These are phyloP conservation scores for Tapirus terrestris DNA, from an alignment of 2,113 vertebrate genomes.

Conservation along the genomic window DNA sequence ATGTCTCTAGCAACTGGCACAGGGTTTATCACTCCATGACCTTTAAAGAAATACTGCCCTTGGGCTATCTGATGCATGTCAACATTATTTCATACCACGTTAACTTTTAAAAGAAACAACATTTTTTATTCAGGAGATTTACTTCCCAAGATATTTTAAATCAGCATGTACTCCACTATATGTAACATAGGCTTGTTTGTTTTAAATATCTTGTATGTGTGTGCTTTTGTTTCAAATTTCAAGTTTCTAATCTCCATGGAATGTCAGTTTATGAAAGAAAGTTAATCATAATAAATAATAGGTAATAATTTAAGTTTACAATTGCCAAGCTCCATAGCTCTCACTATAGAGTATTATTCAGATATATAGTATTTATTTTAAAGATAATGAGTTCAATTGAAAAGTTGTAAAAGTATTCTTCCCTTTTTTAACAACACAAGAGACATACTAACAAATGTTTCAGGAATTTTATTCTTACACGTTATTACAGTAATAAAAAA, in stretches of 20 bases:
- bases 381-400: not conserved
- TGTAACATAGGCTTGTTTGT: not conserved
- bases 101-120: not conserved
- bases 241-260: constrained; percentile 50
- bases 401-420: not conserved
- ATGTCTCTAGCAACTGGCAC: not conserved
- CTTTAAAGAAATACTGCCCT: not conserved
- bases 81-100: not conserved
- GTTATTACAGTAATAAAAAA: constrained; percentile 24
- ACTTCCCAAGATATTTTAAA: not conserved
- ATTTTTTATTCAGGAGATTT: constrained; percentile 32
- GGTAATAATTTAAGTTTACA: constrained; percentile 54
- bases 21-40: not conserved
- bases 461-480: not conserved
- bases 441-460: constrained; percentile 12
- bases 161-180: not conserved
- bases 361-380: not conserved
- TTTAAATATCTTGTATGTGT: constrained; percentile 63
- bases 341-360: constrained; percentile 7
- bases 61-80: not conserved
- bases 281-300: constrained; percentile 60
- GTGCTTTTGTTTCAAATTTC: constrained; percentile 59
- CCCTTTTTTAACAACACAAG: not conserved
- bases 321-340: not conserved
- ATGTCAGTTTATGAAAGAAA: constrained; percentile 67